These are phyloP conservation scores for Pristionchus pacificus DNA, from an alignment of 1,140 invertebrate species.

Conservation along the genomic window DNA sequence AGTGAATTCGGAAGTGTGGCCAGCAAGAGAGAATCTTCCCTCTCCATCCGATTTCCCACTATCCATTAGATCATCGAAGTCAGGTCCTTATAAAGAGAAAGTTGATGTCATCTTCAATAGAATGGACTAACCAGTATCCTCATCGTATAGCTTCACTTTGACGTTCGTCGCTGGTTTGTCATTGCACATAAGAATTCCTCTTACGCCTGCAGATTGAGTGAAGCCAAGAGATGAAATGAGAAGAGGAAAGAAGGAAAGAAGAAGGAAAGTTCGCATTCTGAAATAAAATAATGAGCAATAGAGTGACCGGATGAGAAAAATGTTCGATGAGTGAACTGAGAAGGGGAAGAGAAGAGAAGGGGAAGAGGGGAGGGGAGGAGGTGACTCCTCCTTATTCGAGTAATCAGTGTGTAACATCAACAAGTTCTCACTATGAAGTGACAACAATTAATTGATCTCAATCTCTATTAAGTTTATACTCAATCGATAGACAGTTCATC, in stretches of 20 bases:
- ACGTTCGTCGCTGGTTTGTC: conserved; percentile 1
- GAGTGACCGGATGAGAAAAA: not conserved
- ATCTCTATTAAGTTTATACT: too few species aligned
- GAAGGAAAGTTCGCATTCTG: not conserved
- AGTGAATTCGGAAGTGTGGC: conserved; percentile 32
- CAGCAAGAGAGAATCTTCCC: conserved; percentile 27
- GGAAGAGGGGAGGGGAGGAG: not conserved
- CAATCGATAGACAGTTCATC: too few species aligned
- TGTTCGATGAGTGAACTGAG: not conserved
- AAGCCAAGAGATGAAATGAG: conserved; percentile 1
- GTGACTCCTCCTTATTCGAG: not conserved
- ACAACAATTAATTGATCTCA: too few species aligned
- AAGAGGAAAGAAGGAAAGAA: not conserved
- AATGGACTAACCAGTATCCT: not conserved
- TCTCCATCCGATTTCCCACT: conserved; percentile 29
- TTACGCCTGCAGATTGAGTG: not conserved
- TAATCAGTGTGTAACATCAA: too few species aligned
- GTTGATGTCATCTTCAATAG: not conserved
- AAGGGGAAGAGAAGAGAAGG: not conserved
- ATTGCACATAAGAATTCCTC: conserved; percentile 6
- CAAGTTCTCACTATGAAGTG: too few species aligned
- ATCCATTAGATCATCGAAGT: conserved; percentile 32
- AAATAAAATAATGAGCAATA: not conserved
- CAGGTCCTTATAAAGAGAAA: not conserved
- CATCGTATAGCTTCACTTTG: too few species aligned